Evolutionary conservation across 2,888 invertebrate genomes (phyloP).

Genomic region (Saturnia pavonia): DNA sequence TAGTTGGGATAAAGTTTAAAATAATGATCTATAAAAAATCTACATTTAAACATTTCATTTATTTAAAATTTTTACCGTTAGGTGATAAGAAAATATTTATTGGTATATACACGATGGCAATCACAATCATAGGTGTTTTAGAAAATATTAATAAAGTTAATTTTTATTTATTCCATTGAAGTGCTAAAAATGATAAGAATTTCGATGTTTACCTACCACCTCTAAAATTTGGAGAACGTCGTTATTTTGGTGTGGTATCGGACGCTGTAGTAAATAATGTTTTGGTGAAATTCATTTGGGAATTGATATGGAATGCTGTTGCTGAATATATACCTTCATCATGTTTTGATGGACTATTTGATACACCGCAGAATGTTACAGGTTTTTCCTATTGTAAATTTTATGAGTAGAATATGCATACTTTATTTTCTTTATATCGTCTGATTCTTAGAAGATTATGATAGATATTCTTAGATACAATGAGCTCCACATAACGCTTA

Average conservation of each 20-base stretch:
- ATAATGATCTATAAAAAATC: no score
- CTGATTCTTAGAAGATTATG: no score
- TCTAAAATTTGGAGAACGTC: constrained; percentile 53
- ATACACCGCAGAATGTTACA: constrained; percentile 53
- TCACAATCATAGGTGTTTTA: background rate
- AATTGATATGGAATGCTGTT: constrained; percentile 57
- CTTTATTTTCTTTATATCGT: background rate
- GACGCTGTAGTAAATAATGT: constrained; percentile 37
- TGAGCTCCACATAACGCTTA: no score
- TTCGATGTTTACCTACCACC: constrained; percentile 55
- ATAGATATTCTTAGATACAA: no score
- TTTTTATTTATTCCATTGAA: constrained; percentile 28
- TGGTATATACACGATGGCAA: no score
- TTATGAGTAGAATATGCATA: background rate
- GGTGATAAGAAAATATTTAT: no score
- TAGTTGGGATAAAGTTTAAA: background rate
- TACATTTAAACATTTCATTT: no score
- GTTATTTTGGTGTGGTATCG: constrained; percentile 60
- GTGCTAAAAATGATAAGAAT: constrained; percentile 58
- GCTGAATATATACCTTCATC: constrained; percentile 53
- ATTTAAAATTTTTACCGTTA: no score
- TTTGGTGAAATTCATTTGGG: constrained; percentile 37
- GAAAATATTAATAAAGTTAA: background rate
- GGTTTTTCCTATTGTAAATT: constrained; percentile 41
- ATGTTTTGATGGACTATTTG: constrained; percentile 55